Base-by-base conservation (phyloP, 2,113 vertebrate genomes). In the Leptosomus discolor region DNA sequence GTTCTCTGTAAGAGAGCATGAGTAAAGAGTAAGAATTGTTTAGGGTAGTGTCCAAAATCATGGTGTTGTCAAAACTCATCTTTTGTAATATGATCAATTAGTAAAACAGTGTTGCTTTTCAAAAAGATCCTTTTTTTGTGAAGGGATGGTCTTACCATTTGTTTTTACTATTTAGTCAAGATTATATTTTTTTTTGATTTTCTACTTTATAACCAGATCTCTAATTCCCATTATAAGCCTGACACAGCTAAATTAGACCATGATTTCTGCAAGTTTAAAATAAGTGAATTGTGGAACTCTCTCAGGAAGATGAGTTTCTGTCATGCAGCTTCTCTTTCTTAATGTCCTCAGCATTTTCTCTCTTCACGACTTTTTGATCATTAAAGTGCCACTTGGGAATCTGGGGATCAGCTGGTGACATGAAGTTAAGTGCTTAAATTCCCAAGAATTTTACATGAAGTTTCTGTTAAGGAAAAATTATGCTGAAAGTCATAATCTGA, bases 401-500 rank as follows among this genome's bases (percentile, higher is more conserved):
- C 56, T 81, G 32, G 50, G 18, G 79, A 97, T 97, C 81, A 96
- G 75, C 90, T 96, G 86, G 85, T 78, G 85, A 34, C 65, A 64
- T 56, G 54, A 92, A 96, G 60, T 92, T 67, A 90, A 94, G 92
- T 77, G 50, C 77, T 96, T 93, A 77, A 92, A 85, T 96, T 96
- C 68, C 73, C 67, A 94, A 85, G 83, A 88, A 96, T 90, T 97
- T 97, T 86, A 90, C 70, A 77, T 87, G 21, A 81, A 78, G 30
- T 96, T 97, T 96, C 78, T 96, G 75, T 91, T 97, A 97, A 95
- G 78, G 94, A 92, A 46, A 97, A 96, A 96, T 91, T 94, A 96
- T 94, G 54, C 71, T 95, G 48, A 82, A 97, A 97, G 91, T 92
- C 90, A 77, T 87, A 96, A 77, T 94, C 77, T 88, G 48, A 92